phyloP scores from a whole-genome alignment of 2,888 invertebrate genomes.

The Ophraella communa region DNA sequence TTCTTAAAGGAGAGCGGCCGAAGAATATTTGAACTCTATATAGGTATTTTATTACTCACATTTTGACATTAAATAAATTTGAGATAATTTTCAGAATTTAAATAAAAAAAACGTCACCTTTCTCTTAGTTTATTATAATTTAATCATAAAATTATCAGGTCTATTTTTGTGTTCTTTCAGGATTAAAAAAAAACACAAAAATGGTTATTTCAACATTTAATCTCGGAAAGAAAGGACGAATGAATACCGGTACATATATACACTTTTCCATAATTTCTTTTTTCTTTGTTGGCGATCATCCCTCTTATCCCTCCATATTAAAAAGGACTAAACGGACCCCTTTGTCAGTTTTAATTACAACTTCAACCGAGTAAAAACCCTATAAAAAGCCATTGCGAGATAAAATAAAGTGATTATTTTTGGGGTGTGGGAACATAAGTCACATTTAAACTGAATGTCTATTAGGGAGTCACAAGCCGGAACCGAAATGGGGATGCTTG shows the following conservation, averaged over 20 bases:
- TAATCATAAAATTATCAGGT: no score
- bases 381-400: conserved; percentile 36
- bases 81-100: no score
- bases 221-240: not conserved
- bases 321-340: conserved; percentile 28
- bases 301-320: conserved; percentile 20
- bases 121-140: no score
- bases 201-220: no score
- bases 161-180: no score
- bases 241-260: no score
- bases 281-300: not conserved
- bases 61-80: no score
- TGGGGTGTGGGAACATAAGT: conserved; percentile 41
- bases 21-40: no score
- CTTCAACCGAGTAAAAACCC: conserved; percentile 30
- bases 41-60: no score
- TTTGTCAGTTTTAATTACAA: conserved; percentile 39
- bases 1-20: no score
- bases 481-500: conserved; percentile 38
- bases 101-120: no score
- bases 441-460: conserved; percentile 39
- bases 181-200: no score
- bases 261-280: conserved; percentile 3
- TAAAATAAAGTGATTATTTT: conserved; percentile 37
- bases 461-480: conserved; percentile 44